These are phyloP conservation scores for Neopelma chrysocephalum DNA, from an alignment of 2,797 vertebrate species.

Conservation along the genomic window DNA sequence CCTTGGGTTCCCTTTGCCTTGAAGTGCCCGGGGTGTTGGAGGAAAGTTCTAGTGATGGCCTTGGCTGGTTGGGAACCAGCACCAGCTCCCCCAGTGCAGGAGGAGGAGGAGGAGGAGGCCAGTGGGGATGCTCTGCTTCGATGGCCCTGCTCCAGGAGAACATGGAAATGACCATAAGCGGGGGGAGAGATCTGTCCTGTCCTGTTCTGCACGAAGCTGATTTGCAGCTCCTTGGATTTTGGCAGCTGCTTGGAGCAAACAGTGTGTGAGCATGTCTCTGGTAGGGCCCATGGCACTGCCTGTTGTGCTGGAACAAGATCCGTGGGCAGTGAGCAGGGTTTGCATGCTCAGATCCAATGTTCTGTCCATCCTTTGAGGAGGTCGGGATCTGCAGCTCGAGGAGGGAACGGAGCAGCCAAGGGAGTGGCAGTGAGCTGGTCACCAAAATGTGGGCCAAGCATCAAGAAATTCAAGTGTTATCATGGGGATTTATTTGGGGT, in stretches of 20 bases:
- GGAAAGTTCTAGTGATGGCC: neutral
- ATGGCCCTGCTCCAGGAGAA: neutral
- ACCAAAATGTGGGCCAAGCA: neutral
- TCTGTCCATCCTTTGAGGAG: neutral
- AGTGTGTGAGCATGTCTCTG: neutral
- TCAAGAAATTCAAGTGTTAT: neutral
- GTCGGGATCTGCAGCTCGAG: fast-evolving
- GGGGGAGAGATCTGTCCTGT: neutral
- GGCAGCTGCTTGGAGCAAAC: neutral
- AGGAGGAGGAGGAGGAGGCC: neutral
- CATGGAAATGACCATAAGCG: neutral
- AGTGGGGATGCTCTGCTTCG: neutral
- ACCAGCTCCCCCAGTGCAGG: neutral
- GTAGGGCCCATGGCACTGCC: neutral
- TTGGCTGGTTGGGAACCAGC: neutral
- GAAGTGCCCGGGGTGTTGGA: neutral
- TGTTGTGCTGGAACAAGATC: neutral
- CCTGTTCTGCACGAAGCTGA: neutral
- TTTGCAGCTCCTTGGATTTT: neutral
- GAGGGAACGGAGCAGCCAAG: neutral
- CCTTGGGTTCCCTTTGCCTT: constrained; percentile 71
- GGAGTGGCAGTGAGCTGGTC: neutral
- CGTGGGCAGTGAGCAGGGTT: fast-evolving
- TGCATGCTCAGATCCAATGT: fast-evolving
- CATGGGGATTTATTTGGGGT: neutral